Percentiles rank a stretch among this genome's conserved stretches.
Evolutionary conservation across 2,113 vertebrate species (phyloP).

Genomic region (Misgurnus mizolepis): DNA sequence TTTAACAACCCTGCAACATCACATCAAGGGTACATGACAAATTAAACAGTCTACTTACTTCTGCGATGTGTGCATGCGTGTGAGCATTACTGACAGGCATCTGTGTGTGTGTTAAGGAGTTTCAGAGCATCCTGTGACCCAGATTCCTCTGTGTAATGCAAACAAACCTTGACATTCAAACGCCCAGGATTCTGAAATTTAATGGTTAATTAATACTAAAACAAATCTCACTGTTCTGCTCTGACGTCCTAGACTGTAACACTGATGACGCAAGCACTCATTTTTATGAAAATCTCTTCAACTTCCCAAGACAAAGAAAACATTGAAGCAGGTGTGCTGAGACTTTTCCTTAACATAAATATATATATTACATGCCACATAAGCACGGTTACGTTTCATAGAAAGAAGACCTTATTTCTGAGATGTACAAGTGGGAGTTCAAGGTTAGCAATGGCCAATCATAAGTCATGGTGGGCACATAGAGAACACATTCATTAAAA

Average conservation of each 20-base stretch:
- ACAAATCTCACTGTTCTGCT: constrained; percentile 36
- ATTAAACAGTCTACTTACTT: constrained; percentile 42
- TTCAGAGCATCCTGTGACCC: constrained; percentile 28
- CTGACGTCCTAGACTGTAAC: constrained; percentile 1
- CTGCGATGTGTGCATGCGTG: constrained; percentile 46
- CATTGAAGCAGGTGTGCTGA: neutral
- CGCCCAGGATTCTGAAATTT: neutral
- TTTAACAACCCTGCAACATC: constrained; percentile 22
- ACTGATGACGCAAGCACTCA: constrained; percentile 3
- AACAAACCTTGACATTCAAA: constrained; percentile 43
- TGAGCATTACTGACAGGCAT: constrained; percentile 17
- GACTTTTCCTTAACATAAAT: neutral
- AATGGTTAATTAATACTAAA: constrained; percentile 43
- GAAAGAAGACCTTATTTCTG: no score
- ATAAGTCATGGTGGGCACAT: neutral
- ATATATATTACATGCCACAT: neutral
- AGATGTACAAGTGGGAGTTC: neutral
- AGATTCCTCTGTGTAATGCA: constrained; percentile 20
- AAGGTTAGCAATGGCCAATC: neutral
- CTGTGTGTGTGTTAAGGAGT: neutral
- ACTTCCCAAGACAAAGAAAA: neutral
- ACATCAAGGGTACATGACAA: constrained; percentile 18
- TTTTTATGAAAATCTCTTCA: neutral
- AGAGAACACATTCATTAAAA: constrained; percentile 54
- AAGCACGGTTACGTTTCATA: neutral